Conservation (phyloP, 2,888 invertebrate species). For the Notodonta dromedarius region DNA sequence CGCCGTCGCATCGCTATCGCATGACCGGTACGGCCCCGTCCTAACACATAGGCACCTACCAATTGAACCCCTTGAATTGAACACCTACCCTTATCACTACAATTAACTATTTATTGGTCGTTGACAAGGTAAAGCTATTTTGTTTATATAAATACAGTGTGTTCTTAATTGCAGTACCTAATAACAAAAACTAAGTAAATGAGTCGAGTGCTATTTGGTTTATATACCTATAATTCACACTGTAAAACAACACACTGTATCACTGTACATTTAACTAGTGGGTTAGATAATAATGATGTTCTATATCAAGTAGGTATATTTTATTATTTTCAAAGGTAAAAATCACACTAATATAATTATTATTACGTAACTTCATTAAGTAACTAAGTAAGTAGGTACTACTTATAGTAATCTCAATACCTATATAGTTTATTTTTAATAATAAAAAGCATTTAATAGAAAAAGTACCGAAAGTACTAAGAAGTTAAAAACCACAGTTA, state of each 20-base stretch:
- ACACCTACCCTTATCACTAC: conserved; percentile 24
- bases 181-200: too few species aligned
- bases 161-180: conserved; percentile 16
- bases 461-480: neutral
- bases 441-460: conserved; percentile 4
- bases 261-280: neutral
- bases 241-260: neutral
- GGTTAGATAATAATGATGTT: neutral
- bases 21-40: too few species aligned
- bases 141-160: conserved; percentile 25
- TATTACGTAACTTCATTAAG: too few species aligned
- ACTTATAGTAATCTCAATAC: too few species aligned
- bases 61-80: too few species aligned
- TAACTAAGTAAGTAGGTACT: too few species aligned
- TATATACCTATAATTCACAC: too few species aligned
- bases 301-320: too few species aligned
- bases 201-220: too few species aligned
- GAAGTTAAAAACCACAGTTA: neutral
- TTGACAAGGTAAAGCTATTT: conserved; percentile 43
- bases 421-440: neutral
- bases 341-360: neutral
- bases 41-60: too few species aligned
- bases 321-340: neutral
- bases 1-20: too few species aligned
- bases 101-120: conserved; percentile 41